A percentile compares a stretch with the other conserved stretches of the same genome.
Conservation (phyloP, 2,797 vertebrate species). For the Etheostoma perlongum region DNA sequence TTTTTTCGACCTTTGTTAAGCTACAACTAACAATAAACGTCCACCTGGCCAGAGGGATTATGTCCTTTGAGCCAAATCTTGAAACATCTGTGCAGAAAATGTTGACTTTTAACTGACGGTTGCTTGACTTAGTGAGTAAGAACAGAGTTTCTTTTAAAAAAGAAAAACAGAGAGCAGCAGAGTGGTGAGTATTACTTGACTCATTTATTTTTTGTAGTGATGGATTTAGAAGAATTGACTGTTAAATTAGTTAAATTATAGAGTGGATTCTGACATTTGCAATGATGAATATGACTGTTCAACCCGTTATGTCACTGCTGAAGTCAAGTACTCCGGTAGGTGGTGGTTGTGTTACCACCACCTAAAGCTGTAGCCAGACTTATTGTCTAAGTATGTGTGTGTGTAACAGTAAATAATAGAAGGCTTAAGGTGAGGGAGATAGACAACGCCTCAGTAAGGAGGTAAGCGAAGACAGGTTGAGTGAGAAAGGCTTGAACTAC, state of each 20-base stretch:
- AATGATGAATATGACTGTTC: not conserved
- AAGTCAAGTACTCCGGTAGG: constrained; percentile 46
- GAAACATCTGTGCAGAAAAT: not conserved
- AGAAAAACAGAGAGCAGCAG: not conserved
- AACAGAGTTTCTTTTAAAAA: not conserved
- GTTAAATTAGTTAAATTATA: not conserved
- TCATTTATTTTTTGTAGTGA: not conserved
- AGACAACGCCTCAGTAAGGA: constrained; percentile 46
- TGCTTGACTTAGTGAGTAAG: not conserved
- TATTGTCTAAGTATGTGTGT: constrained; percentile 24
- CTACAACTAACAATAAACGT: not conserved
- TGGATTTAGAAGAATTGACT: not conserved
- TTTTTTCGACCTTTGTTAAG: not conserved
- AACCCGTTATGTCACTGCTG: not conserved
- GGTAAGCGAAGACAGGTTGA: constrained; percentile 64
- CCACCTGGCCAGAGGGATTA: not conserved
- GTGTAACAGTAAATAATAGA: constrained; percentile 46
- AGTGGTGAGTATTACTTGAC: not conserved
- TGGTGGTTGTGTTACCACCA: constrained; percentile 17
- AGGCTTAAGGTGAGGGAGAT: constrained; percentile 40
- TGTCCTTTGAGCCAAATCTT: not conserved
- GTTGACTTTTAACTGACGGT: not conserved
- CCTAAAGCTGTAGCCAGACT: constrained; percentile 10
- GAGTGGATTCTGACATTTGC: not conserved
- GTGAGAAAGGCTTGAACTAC: constrained; percentile 63